phyloP scores from a whole-genome alignment of 2,797 vertebrate species.

The Anguilla anguilla region DNA sequence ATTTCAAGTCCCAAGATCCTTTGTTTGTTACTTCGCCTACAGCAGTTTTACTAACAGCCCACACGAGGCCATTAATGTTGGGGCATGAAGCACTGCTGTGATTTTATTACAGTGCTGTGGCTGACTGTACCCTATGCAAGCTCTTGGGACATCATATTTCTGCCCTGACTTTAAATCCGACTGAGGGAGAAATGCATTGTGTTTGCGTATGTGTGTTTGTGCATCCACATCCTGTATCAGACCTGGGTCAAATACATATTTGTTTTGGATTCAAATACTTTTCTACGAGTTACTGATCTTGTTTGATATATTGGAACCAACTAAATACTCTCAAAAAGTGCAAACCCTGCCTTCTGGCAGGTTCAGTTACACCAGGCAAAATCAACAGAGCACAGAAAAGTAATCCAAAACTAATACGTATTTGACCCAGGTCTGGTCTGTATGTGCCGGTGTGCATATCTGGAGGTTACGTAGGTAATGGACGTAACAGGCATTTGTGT shows the following conservation, averaged over 20 bases:
- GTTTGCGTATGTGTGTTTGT: not conserved
- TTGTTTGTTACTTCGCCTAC: not conserved
- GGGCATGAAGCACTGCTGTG: accelerated
- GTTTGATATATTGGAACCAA: no score
- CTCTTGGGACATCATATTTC: slow-evolving; percentile 1
- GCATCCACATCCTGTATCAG: not conserved
- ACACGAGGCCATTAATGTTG: slow-evolving; percentile 16
- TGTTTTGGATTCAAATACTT: no score
- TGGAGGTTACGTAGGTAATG: not conserved
- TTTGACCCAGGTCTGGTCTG: not conserved
- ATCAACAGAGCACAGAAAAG: no score
- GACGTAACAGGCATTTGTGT: not conserved
- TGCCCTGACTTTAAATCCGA: slow-evolving; percentile 10
- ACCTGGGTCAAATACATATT: no score
- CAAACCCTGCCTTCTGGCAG: no score
- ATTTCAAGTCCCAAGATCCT: not conserved
- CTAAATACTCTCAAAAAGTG: no score
- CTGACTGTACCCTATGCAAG: not conserved
- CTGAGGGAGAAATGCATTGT: not conserved
- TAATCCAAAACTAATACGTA: no score
- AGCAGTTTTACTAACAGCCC: not conserved
- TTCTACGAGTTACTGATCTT: no score
- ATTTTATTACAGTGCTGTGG: slow-evolving; percentile 8
- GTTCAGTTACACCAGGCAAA: no score
- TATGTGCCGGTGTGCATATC: not conserved